Base-by-base conservation (phyloP, 1,140 invertebrate genomes). In the Oreohelix idahoensis region DNA sequence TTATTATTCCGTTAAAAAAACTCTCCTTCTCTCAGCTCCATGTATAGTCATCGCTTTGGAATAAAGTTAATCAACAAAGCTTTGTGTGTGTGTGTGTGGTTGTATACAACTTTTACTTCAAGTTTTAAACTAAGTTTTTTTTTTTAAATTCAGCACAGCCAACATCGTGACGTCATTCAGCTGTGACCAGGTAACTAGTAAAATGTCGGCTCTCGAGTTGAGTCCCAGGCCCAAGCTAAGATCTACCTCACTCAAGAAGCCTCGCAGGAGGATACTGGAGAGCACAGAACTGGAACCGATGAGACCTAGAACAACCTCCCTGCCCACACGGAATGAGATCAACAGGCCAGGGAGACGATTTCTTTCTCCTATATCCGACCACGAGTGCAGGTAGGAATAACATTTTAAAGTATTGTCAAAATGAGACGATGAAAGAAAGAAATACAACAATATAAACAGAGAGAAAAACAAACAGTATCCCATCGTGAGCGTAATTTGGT, bases 271-370 rank as follows among this genome's bases (percentile, higher is more conserved):
- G 23, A 42, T 77, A 26, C 74, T 86, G 53, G 88, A 88, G 66
- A 84, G 83, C 70, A 82, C 85, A 13, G 86, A 88, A n/a, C 76
- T 87, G 32, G 88, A 87, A 36, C 71, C 76, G 26, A 90, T 90
- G 78, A 84, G 90, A 26, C 90, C 90, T 15, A 74, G 90, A 77
- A 91, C 90, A 0, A 89, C 86, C 81, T 88, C 86, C 79, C 79
- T 91, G 83, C 90, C 89, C 0, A 85, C 88, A 13, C 85, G 85
- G 81, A 90, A 86, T 63, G 81, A 74, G 45, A 81, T 85, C 66
- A 84, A 79, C 77, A 85, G 84, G 45, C 87, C 87, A 20, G 79
- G 86, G 13, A 79, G 85, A 35, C n/a, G 69, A 83, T 74, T 87
- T 84, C 51, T 84, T 88, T 36, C 79, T 83, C 88, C 0, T n/a